Base-by-base conservation (phyloP, 2,797 vertebrate genomes). In the Acipenser oxyrinchus region DNA sequence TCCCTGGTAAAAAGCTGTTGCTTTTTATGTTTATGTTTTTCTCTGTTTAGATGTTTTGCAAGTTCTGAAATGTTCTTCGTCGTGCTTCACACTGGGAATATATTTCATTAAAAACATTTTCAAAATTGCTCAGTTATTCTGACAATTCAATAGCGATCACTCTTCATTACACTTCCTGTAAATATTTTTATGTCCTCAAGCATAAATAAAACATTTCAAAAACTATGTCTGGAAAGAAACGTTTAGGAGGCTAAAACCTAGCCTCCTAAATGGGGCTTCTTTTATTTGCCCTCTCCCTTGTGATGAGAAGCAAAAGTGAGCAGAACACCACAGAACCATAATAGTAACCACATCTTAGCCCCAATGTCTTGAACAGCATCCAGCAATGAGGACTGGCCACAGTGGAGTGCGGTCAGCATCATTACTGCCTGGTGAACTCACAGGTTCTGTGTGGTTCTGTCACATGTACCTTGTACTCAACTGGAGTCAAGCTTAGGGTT, bases 161-260 rank as follows among this genome's bases (percentile, higher is more conserved):
- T 37, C 23, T 37, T 37, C 23, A 37, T 37, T 37, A 37, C 23
- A 37, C 23, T 37, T 37, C 23, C 23, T 37, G 23, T 37, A 83
- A 86, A 83, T 79, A 79, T 79, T 78, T 37, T 37, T 3, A 79
- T 76, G 75, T 69, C 68, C 18, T 77, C 74, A 78, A 82, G 79
- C 81, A 83, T 85, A 83, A 85, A 82, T 73, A 81, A 71, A 62
- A 69, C 23, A 76, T 78, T 83, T 85, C 81, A 78, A 81, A 85
- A 78, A 80, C 70, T 78, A 86, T 83, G 70, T 68, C 75, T 62
- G 65, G 48, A 52, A 60, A 51, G 67, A 49, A 13, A 53, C 49
- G 58, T 58, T 69, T 71, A 70, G 53, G 49, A 23, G 61, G 66
- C 23, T 67, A 59, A 64, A 71, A 66, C 73, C 52, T 37, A 37